Conservation (phyloP, 37 sponge, comb jelly and placozoan species). For the Amphimedon queenslandica region DNA sequence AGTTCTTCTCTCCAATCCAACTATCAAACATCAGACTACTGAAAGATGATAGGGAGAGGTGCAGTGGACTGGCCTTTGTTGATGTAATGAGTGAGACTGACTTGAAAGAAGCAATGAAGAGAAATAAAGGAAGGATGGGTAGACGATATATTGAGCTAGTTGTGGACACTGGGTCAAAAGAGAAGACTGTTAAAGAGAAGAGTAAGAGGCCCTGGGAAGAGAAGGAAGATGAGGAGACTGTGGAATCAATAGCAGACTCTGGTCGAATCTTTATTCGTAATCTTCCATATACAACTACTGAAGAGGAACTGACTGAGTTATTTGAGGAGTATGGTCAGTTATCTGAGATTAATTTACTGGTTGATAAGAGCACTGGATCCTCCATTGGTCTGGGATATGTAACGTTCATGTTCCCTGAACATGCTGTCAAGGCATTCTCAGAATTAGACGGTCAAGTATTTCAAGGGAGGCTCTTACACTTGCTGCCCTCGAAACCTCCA, state of each 20-base stretch:
- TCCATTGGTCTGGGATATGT: conserved; percentile 87
- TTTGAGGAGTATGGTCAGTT: conserved; percentile 84
- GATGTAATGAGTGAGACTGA: conserved; percentile 81
- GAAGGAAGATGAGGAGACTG: conserved; percentile 20
- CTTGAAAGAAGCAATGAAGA: conserved; percentile 65
- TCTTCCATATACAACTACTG: conserved; percentile 75
- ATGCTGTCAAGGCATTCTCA: conserved; percentile 76
- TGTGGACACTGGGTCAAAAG: conserved; percentile 45
- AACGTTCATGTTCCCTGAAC: conserved; percentile 92
- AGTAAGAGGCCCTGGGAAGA: conserved; percentile 60
- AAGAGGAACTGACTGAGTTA: conserved; percentile 73
- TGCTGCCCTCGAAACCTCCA: conserved; percentile 71
- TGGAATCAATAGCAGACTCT: conserved; percentile 63
- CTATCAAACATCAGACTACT: conserved; percentile 59
- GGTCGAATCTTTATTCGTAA: conserved; percentile 93
- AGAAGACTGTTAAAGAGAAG: neutral
- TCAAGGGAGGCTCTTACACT: conserved; percentile 85
- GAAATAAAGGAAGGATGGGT: conserved; percentile 81
- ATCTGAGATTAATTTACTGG: conserved; percentile 63
- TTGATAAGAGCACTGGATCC: conserved; percentile 68
- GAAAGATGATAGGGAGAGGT: conserved; percentile 58
- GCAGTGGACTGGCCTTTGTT: conserved; percentile 87
- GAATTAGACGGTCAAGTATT: conserved; percentile 82
- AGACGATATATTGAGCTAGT: conserved; percentile 85
- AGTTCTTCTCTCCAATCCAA: conserved; percentile 84